These are phyloP conservation scores for Bryconaethiops microstoma DNA, from an alignment of 2,797 vertebrate species.

Conservation along the genomic window DNA sequence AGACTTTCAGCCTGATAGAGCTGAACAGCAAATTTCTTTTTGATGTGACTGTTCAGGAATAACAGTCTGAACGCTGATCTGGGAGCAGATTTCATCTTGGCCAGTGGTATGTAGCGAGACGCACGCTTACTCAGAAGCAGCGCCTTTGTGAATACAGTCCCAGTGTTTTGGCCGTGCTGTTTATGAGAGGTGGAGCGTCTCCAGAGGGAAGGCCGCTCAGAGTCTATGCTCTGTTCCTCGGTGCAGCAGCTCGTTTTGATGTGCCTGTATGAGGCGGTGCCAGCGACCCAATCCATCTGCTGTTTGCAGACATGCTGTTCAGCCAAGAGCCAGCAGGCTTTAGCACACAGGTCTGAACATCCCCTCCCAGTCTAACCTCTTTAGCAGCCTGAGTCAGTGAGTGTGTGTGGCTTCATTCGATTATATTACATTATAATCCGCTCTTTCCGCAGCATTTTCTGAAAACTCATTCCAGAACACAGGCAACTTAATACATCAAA, in stretches of 20 bases:
- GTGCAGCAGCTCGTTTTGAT: constrained; percentile 30
- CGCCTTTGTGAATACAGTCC: constrained; percentile 29
- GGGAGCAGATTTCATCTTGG: background rate
- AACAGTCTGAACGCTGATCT: constrained; percentile 1
- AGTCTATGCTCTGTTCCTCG: background rate
- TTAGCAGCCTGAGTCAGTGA: background rate
- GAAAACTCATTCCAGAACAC: background rate
- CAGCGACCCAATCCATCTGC: constrained; percentile 31
- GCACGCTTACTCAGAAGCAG: background rate
- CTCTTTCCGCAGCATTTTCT: too few species aligned
- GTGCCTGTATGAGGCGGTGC: constrained; percentile 36
- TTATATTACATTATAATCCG: background rate
- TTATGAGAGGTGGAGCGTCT: constrained; percentile 44
- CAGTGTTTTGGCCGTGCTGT: constrained; percentile 34
- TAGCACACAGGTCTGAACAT: constrained; percentile 42
- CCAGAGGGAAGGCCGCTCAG: constrained; percentile 32
- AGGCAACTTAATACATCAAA: background rate
- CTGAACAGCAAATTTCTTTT: background rate
- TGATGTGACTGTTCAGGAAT: background rate
- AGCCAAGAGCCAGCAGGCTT: constrained; percentile 48
- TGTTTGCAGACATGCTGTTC: constrained; percentile 55
- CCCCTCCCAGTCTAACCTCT: background rate
- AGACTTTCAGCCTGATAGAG: background rate
- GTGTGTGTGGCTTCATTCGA: background rate
- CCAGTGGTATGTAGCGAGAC: background rate